Evolutionary conservation across 2,113 vertebrate species (phyloP).

Genomic region (Chamaetylas fuelleborni): DNA sequence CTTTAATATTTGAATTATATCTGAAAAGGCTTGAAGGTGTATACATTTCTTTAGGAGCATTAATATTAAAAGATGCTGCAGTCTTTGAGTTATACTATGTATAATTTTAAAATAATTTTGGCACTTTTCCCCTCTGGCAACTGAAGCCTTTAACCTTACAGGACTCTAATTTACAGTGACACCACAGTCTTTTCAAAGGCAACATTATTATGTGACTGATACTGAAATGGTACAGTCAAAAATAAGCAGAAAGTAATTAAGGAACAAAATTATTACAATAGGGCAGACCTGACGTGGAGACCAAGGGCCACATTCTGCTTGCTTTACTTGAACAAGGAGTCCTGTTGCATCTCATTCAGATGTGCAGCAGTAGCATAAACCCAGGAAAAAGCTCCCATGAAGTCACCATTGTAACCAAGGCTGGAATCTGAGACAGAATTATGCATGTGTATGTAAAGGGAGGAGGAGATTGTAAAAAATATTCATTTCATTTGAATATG

Average conservation of each 20-base stretch:
- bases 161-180: slow-evolving; percentile 38
- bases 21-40: slow-evolving; percentile 20
- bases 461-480: slow-evolving; percentile 32
- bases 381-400: neutral
- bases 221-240: slow-evolving; percentile 11
- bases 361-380: neutral
- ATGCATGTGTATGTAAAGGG: neutral
- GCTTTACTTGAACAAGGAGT: neutral
- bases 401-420: slow-evolving; percentile 2
- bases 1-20: slow-evolving; percentile 60
- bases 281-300: neutral
- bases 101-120: slow-evolving; percentile 58
- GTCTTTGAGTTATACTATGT: slow-evolving; percentile 19
- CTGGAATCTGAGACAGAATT: slow-evolving; percentile 26
- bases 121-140: neutral
- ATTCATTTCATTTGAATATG: slow-evolving; percentile 59
- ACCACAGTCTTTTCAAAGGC: slow-evolving; percentile 43
- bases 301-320: neutral
- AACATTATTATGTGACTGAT: slow-evolving; percentile 21
- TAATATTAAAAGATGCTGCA: slow-evolving; percentile 35
- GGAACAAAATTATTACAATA: neutral
- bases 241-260: slow-evolving; percentile 35
- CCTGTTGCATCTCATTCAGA: neutral
- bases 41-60: slow-evolving; percentile 30
- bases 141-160: neutral